Evolutionary conservation across 2,797 vertebrate genomes (phyloP), one percentile per base, ranked within the genome.

Genomic region (Gouania willdenowi): DNA sequence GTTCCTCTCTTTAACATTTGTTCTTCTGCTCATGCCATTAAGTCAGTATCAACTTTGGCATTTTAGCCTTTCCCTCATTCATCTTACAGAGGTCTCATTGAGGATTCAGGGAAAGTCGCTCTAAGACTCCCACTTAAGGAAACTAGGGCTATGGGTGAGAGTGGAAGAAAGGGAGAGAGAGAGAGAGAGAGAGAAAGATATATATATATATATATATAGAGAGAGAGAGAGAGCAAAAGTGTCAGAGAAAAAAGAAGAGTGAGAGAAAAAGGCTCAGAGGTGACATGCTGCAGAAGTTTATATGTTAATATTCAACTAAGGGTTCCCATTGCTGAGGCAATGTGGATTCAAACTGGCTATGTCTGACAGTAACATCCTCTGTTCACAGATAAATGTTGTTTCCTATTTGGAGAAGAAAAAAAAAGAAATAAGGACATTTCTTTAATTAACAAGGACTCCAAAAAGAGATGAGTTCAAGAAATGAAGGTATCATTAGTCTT

Each of bases 21-120:
- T 29, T 26, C 41, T 63, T 25, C 25, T 6, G 25, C 52, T 55
- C 26, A 15, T 19, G 18, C 8, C 25, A 16, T 49, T 43, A 41
- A 49, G 53, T 69, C 65, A 63, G 27, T 60, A 48, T 79, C 66
- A 71, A 54, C 40, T 49, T 58, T 32, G 61, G 42, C 52, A 43
- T 45, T 41, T 22, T 71, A 63, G 59, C 61, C 55, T 51, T 58
- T 64, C 50, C 44, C 58, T 75, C 71, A 82, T 81, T 72, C 77
- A 76, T 77, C 61, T 64, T 78, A 67, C 68, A 84, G 35, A 57
- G 40, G 29, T 53, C 42, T 34, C 51, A 43, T 66, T 72, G 53
- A 58, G 66, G 48, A 77, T 75, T 72, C 65, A 61, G 62, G 38
- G 46, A 60, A 69, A 57, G 54, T 63, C 47, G 36, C 10, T 33